These are phyloP conservation scores for Halcyon senegalensis DNA, from an alignment of 2,113 vertebrate genomes.

Conservation along the genomic window DNA sequence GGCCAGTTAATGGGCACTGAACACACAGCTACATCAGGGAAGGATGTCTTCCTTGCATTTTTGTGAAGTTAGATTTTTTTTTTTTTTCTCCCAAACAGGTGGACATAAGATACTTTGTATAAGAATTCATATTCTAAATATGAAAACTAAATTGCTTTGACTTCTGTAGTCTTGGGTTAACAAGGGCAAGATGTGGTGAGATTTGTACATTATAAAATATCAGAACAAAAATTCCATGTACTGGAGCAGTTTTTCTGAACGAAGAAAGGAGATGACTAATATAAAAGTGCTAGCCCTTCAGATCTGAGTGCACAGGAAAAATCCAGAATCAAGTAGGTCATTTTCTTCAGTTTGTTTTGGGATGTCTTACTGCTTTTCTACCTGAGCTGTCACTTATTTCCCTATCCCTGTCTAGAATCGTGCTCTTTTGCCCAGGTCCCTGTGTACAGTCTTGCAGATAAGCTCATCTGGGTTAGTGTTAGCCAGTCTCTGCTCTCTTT, in stretches of 20 bases:
- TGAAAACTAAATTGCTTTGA: not conserved
- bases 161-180: not conserved
- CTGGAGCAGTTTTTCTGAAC: not conserved
- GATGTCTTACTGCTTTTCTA: not conserved
- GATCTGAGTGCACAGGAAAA: not conserved
- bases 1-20: not conserved
- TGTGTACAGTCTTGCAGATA: not conserved
- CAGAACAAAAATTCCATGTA: not conserved
- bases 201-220: not conserved
- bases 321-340: not conserved
- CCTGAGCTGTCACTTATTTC: not conserved
- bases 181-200: not conserved
- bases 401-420: not conserved
- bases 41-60: not conserved
- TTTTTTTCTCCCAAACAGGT: not conserved
- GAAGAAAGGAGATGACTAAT: not conserved
- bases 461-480: not conserved
- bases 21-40: not conserved
- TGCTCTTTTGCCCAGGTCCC: not conserved
- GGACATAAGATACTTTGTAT: not conserved
- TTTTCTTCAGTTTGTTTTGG: not conserved
- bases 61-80: not conserved
- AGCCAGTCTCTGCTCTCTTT: not conserved
- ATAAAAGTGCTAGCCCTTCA: not conserved
- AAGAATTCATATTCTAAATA: not conserved